Evolutionary conservation across 2,888 invertebrate genomes (phyloP).

Genomic region (Parapristionchus giblindavisi): DNA sequence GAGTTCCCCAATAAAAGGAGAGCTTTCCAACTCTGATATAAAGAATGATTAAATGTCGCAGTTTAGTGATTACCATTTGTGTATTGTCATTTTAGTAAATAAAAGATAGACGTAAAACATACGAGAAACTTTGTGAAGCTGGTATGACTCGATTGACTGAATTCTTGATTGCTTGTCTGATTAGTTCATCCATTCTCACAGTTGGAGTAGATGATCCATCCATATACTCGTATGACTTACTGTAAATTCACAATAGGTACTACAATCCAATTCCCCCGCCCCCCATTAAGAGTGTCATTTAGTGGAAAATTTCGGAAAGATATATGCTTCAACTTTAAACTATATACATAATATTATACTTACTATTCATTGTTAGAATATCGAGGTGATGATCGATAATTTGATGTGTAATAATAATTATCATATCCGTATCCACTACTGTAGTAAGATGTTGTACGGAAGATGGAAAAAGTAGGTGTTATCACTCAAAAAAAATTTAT

Average conservation of each 20-base stretch:
- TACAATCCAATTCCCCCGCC: background rate
- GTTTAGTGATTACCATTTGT: no score
- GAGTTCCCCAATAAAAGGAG: conserved; percentile 30
- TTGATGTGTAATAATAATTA: conserved; percentile 1
- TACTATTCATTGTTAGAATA: conserved; percentile 13
- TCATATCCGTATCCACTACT: conserved; percentile 17
- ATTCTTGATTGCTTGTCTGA: background rate
- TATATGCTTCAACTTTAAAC: no score
- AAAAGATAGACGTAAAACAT: background rate
- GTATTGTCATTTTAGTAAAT: background rate
- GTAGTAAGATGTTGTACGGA: conserved; percentile 3
- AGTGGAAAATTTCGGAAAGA: no score
- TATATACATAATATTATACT: background rate
- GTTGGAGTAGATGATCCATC: conserved; percentile 29
- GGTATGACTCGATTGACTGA: conserved; percentile 11
- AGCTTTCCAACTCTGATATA: conserved; percentile 16
- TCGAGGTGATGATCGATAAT: conserved; percentile 4
- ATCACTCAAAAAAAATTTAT: background rate
- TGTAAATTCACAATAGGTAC: conserved; percentile 1
- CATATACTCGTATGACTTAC: conserved; percentile 14
- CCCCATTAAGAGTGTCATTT: no score
- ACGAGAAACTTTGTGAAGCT: conserved; percentile 20
- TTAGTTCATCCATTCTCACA: background rate
- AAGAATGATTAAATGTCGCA: no score
- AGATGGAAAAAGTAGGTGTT: background rate